Conservation (phyloP, 1,140 invertebrate genomes). For the Rhagoletis pomonella region DNA sequence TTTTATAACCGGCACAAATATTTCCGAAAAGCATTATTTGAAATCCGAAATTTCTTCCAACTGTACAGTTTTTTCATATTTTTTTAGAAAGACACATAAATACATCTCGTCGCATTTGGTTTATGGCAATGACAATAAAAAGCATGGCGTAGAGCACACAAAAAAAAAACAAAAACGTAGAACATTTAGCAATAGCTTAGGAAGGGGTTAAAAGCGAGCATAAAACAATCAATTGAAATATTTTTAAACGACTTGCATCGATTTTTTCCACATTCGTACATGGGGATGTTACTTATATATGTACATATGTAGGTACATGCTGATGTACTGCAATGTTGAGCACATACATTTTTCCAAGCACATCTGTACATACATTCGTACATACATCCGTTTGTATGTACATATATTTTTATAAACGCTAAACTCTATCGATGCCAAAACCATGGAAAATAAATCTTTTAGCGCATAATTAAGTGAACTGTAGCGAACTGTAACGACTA, state of each 20-base stretch:
- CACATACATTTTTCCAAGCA: not conserved
- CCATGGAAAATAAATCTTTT: slow-evolving; percentile 42
- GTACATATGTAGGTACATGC: not conserved
- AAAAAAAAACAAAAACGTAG: too few species aligned
- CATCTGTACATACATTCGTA: not conserved
- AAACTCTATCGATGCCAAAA: slow-evolving; percentile 24
- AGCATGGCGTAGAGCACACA: too few species aligned
- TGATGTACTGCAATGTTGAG: not conserved
- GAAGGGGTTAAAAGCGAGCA: not conserved
- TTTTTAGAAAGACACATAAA: too few species aligned
- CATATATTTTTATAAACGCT: not conserved
- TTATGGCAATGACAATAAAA: too few species aligned
- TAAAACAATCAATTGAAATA: slow-evolving; percentile 12
- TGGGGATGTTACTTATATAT: not conserved
- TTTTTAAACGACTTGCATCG: not conserved
- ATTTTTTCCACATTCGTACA: not conserved
- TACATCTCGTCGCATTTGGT: too few species aligned
- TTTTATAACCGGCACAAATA: too few species aligned
- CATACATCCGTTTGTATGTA: not conserved
- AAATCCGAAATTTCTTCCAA: too few species aligned
- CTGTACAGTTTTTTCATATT: too few species aligned
- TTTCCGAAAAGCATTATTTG: too few species aligned
- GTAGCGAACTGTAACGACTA: slow-evolving; percentile 2
- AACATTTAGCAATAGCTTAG: too few species aligned
- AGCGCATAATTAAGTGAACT: slow-evolving; percentile 36